Percentiles rank a stretch among this genome's conserved stretches.
Evolutionary conservation across 1,140 invertebrate species (phyloP).

Genomic region (Cydia pomonella): DNA sequence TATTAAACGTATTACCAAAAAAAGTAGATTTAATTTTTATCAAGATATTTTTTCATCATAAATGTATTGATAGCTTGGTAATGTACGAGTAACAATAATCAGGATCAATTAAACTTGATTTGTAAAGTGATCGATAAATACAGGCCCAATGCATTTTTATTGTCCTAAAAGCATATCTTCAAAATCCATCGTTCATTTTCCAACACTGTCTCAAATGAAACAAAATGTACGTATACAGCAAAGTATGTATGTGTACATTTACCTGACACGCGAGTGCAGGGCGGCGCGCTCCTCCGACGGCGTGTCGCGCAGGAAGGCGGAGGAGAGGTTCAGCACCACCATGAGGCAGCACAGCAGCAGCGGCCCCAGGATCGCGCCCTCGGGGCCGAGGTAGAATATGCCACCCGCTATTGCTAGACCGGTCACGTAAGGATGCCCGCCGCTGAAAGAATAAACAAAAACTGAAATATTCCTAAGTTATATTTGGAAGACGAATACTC

Average conservation of each 20-base stretch:
- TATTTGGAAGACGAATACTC: not conserved
- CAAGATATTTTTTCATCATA: too few species aligned
- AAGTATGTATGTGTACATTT: constrained; percentile 43
- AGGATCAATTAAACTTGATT: too few species aligned
- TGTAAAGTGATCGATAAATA: too few species aligned
- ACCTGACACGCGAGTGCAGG: constrained; percentile 73
- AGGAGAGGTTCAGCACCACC: constrained; percentile 77
- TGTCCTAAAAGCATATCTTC: not conserved
- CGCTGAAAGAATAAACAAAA: constrained; percentile 77
- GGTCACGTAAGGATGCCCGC: constrained; percentile 99
- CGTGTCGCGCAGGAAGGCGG: constrained; percentile 71
- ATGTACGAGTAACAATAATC: too few species aligned
- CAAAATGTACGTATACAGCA: constrained; percentile 34
- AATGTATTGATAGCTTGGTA: too few species aligned
- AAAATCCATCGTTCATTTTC: constrained; percentile 4
- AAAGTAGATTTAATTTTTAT: too few species aligned
- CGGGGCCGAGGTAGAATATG: constrained; percentile 97
- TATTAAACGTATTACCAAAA: not conserved
- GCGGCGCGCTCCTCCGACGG: constrained; percentile 71
- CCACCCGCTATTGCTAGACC: constrained; percentile 98
- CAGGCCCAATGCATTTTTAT: not conserved
- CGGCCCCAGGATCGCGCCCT: constrained; percentile 98
- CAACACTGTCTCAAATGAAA: not conserved
- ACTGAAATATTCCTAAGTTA: not conserved
- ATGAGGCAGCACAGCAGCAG: constrained; percentile 90